Conservation (phyloP, 2,797 vertebrate genomes). For the Dallia pectoralis region DNA sequence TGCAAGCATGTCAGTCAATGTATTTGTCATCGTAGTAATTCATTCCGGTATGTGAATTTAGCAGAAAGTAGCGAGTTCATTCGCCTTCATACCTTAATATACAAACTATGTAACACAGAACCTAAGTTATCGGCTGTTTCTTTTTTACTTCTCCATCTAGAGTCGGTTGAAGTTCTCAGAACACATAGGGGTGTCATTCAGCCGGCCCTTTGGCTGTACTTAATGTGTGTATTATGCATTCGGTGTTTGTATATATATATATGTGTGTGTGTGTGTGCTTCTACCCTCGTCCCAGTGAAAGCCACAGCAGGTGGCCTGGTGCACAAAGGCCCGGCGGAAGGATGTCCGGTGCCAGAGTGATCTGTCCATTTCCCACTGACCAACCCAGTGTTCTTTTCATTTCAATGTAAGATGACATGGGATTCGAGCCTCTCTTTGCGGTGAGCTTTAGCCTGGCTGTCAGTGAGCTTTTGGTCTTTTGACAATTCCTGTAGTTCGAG, state of each 20-base stretch:
- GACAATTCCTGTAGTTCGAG: neutral
- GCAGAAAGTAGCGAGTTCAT: too few relatives aligned
- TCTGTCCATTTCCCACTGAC: slow-evolving; percentile 17
- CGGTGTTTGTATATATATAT: neutral
- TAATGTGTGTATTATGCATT: neutral
- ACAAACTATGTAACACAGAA: too few relatives aligned
- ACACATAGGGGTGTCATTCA: slow-evolving; percentile 12
- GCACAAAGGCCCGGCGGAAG: neutral
- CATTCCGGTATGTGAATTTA: neutral
- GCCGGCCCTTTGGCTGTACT: slow-evolving; percentile 4
- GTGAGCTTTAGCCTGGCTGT: neutral
- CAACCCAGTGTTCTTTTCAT: neutral
- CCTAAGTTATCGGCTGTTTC: neutral
- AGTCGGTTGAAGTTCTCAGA: neutral
- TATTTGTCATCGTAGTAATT: neutral
- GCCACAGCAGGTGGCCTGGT: neutral
- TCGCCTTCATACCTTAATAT: too few relatives aligned
- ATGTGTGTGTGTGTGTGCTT: neutral
- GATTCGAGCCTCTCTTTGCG: neutral
- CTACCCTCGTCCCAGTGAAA: neutral
- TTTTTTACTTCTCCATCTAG: neutral
- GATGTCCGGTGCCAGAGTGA: neutral
- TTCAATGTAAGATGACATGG: neutral
- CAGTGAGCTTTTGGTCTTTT: neutral
- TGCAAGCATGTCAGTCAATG: neutral